Conservation (phyloP, 2,797 vertebrate species). For the Podarcis siculus region DNA sequence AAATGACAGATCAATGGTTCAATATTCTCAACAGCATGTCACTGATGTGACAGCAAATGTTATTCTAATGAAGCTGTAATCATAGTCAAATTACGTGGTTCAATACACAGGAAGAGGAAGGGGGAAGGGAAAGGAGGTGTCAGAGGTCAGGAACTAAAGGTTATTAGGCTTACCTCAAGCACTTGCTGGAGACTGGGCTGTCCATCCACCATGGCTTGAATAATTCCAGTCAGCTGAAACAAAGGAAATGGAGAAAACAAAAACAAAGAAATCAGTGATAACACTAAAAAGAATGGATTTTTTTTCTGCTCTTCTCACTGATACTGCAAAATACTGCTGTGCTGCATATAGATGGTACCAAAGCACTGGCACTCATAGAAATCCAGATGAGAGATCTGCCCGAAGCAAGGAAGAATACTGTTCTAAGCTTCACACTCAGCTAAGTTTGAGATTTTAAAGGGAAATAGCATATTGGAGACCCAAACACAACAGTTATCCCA, state of each 20-base stretch:
- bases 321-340: constrained; percentile 31
- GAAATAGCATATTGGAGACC: neutral
- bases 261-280: constrained; percentile 44
- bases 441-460: neutral
- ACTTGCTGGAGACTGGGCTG: constrained; percentile 84
- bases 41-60: constrained; percentile 80
- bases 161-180: constrained; percentile 82
- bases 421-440: neutral
- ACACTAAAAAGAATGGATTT: constrained; percentile 33
- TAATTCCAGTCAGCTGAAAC: constrained; percentile 84
- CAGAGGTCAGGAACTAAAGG: constrained; percentile 79
- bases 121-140: constrained; percentile 70
- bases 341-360: neutral
- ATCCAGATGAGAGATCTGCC: constrained; percentile 8
- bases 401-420: constrained; percentile 4
- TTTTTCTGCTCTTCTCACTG: constrained; percentile 42
- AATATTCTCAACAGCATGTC: constrained; percentile 78
- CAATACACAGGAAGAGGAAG: constrained; percentile 72
- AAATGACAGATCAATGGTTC: constrained; percentile 88
- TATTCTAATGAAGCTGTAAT: constrained; percentile 88
- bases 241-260: constrained; percentile 69
- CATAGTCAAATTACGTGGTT: constrained; percentile 86
- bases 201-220: constrained; percentile 86
- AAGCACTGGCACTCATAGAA: constrained; percentile 14
- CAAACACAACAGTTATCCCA: neutral